phyloP scores from a whole-genome alignment of 2,888 invertebrate genomes.

The Alviniconcha strummeri region DNA sequence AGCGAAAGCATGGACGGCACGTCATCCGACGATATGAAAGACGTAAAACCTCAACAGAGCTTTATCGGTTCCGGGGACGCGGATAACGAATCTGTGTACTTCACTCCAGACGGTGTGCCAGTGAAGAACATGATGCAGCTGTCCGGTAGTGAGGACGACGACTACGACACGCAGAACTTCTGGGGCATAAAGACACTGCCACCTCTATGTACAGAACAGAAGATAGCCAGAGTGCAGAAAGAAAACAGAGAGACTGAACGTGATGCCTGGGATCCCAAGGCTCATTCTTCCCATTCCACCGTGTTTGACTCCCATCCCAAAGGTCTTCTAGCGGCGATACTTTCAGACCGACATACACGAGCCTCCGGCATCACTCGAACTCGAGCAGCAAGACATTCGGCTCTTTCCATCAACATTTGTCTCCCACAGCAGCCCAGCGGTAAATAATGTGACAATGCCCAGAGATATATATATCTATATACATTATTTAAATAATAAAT shows the following conservation, averaged over 20 bases:
- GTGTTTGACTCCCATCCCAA: conserved; percentile 1
- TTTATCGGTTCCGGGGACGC: neutral
- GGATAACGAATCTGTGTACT: neutral
- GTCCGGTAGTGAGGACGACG: neutral
- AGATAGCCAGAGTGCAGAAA: neutral
- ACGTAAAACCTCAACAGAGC: neutral
- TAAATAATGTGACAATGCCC: neutral
- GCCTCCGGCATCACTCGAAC: too few relatives aligned
- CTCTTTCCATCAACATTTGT: too few relatives aligned
- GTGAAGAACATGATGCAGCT: conserved; percentile 6
- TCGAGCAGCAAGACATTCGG: too few relatives aligned
- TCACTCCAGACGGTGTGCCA: neutral
- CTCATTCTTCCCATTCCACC: neutral
- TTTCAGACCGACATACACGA: neutral
- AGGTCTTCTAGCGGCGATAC: neutral
- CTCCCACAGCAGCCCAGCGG: too few relatives aligned
- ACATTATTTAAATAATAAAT: neutral
- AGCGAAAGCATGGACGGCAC: neutral
- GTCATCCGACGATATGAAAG: too few relatives aligned
- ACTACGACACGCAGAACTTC: conserved; percentile 1
- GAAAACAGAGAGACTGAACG: neutral
- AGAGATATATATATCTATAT: neutral
- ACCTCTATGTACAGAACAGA: neutral
- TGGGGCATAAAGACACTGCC: conserved; percentile 10
- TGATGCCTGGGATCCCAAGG: neutral